phyloP scores from a whole-genome alignment of 2,113 vertebrate genomes.

The Cavia porcellus region DNA sequence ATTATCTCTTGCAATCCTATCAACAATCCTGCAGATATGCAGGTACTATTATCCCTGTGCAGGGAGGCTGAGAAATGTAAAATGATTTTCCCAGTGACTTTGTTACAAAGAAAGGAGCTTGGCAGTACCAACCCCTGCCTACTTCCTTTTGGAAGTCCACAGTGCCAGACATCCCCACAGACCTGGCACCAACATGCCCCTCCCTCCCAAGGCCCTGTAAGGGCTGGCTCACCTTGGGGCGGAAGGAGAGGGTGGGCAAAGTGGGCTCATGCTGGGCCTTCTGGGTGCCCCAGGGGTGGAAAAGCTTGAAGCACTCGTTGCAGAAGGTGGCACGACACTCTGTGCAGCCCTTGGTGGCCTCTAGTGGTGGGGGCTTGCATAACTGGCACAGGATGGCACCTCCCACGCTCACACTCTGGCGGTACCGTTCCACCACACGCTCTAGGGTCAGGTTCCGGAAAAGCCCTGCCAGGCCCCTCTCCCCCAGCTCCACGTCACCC shows the following conservation, averaged over 20 bases:
- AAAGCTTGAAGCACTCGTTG: constrained; percentile 99
- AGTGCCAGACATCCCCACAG: not conserved
- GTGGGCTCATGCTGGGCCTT: constrained; percentile 97
- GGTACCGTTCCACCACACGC: constrained; percentile 95
- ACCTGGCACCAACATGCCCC: not conserved
- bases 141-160: not conserved
- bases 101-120: not conserved
- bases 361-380: constrained; percentile 95
- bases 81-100: not conserved
- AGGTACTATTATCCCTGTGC: not conserved
- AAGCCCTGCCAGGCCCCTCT: constrained; percentile 94
- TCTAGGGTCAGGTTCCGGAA: constrained; percentile 98
- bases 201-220: not conserved
- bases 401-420: constrained; percentile 88
- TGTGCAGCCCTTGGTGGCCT: constrained; percentile 97
- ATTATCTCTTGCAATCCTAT: not conserved
- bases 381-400: constrained; percentile 95
- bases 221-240: constrained; percentile 93
- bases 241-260: constrained; percentile 95
- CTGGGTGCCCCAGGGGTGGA: constrained; percentile 98
- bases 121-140: not conserved
- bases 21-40: not conserved
- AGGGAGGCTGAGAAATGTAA: not conserved
- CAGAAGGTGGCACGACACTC: constrained; percentile 98
- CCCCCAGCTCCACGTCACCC: constrained; percentile 95